A percentile compares a stretch with the other conserved stretches of the same genome.
These are phyloP conservation scores for Apostichopus californicus DNA, from an alignment of 35 echinoderm and acorn worm genomes.

Conservation along the genomic window DNA sequence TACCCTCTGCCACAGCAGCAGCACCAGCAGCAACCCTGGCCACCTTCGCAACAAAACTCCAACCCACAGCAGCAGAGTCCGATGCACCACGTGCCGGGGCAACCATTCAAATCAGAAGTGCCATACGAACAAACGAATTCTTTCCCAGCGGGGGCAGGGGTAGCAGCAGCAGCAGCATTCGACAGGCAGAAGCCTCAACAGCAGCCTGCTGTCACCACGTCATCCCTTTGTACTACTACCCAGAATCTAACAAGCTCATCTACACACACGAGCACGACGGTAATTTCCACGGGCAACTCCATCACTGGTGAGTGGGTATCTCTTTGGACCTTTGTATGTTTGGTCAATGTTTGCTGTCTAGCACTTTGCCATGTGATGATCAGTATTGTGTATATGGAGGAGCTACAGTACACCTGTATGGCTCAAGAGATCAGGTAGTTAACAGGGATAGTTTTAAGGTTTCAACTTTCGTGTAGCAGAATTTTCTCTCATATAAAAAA, in stretches of 20 bases:
- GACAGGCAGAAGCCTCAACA: neutral
- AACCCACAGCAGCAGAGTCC: neutral
- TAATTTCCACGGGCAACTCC: constrained; percentile 21
- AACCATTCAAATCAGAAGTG: constrained; percentile 50
- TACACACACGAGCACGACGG: constrained; percentile 8
- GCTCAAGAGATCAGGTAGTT: too few relatives aligned
- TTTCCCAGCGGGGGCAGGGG: neutral
- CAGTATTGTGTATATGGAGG: too few relatives aligned
- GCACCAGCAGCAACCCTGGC: constrained; percentile 22
- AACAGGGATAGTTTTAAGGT: too few relatives aligned
- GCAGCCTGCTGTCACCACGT: constrained; percentile 39
- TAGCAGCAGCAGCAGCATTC: neutral
- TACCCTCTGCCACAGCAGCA: constrained; percentile 33
- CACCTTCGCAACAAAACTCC: constrained; percentile 25
- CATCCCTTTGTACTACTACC: constrained; percentile 35
- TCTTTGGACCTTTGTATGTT: neutral
- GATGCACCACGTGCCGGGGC: constrained; percentile 18
- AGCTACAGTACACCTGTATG: too few relatives aligned
- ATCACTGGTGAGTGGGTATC: constrained; percentile 32
- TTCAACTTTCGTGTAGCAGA: too few relatives aligned
- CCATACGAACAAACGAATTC: constrained; percentile 47
- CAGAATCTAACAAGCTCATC: constrained; percentile 40
- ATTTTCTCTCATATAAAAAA: too few relatives aligned
- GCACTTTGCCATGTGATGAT: too few relatives aligned
- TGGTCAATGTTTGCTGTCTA: too few relatives aligned